These are phyloP conservation scores for Temnothorax ravouxi DNA, from an alignment of 2,888 invertebrate genomes.

Conservation along the genomic window DNA sequence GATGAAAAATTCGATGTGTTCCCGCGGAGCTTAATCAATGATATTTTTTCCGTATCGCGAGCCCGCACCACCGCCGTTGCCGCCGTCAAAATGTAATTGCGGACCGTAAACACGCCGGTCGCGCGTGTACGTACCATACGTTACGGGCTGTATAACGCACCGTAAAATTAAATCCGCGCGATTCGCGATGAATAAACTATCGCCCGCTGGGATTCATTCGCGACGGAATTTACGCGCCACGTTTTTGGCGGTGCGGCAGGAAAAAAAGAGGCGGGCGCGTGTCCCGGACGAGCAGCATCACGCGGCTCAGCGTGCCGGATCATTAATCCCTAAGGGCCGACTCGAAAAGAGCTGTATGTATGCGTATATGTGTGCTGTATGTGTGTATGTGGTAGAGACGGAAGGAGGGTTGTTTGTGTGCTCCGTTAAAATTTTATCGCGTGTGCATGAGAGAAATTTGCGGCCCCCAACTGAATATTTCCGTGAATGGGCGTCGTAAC, in stretches of 20 bases:
- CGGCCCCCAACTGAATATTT: conserved; percentile 31
- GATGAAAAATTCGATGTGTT: conserved; percentile 7
- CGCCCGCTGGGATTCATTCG: conserved; percentile 64
- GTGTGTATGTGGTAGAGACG: not conserved
- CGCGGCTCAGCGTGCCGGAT: conserved; percentile 21
- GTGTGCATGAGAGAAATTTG: conserved; percentile 38
- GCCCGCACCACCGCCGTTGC: not conserved
- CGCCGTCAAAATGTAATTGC: conserved; percentile 72
- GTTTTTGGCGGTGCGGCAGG: conserved; percentile 59
- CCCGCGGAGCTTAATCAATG: conserved; percentile 66
- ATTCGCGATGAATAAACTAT: conserved; percentile 76
- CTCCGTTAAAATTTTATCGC: conserved; percentile 48
- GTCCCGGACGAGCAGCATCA: conserved; percentile 14
- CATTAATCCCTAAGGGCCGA: conserved; percentile 54
- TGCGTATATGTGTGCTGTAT: too few relatives aligned
- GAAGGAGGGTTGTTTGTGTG: conserved; percentile 44
- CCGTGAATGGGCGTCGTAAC: conserved; percentile 20
- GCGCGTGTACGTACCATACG: not conserved
- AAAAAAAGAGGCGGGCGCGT: conserved; percentile 26
- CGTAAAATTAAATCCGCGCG: conserved; percentile 76
- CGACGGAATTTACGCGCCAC: conserved; percentile 60
- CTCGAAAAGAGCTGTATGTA: conserved; percentile 23
- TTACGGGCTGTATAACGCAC: conserved; percentile 67
- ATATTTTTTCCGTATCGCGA: conserved; percentile 49
- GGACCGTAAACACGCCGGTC: conserved; percentile 67